Conservation (phyloP, 1,140 invertebrate species). For the Halictus rubicundus region DNA sequence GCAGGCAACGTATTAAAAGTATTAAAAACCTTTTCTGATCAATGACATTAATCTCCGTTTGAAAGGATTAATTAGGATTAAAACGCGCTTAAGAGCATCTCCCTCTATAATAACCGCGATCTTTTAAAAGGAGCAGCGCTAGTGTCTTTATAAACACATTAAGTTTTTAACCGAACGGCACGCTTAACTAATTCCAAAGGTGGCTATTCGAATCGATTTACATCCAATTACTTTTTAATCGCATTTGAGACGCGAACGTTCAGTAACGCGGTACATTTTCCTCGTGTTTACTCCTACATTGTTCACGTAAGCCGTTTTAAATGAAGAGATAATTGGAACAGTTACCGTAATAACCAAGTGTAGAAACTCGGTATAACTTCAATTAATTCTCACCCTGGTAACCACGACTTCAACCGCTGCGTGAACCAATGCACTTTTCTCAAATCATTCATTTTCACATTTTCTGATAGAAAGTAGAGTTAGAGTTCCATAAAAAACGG, state of each 20-base stretch:
- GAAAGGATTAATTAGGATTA: too few relatives aligned
- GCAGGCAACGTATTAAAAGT: too few relatives aligned
- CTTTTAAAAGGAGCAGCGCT: slow-evolving; percentile 1
- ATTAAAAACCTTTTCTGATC: too few relatives aligned
- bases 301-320: neutral
- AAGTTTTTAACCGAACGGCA: slow-evolving; percentile 4
- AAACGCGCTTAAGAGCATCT: too few relatives aligned
- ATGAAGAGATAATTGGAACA: neutral
- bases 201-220: slow-evolving; percentile 20
- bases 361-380: neutral
- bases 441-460: too few relatives aligned
- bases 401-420: too few relatives aligned
- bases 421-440: neutral
- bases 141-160: neutral
- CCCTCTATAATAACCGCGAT: too few relatives aligned
- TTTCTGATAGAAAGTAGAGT: too few relatives aligned
- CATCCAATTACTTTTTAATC: slow-evolving; percentile 34
- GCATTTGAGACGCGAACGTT: slow-evolving; percentile 1
- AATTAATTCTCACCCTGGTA: neutral
- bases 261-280: neutral
- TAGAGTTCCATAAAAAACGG: too few relatives aligned
- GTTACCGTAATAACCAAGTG: neutral
- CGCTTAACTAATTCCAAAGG: slow-evolving; percentile 6
- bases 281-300: neutral
- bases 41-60: too few relatives aligned